These are phyloP conservation scores for Drosophila cardini DNA, from an alignment of 1,140 invertebrate genomes.

Conservation along the genomic window DNA sequence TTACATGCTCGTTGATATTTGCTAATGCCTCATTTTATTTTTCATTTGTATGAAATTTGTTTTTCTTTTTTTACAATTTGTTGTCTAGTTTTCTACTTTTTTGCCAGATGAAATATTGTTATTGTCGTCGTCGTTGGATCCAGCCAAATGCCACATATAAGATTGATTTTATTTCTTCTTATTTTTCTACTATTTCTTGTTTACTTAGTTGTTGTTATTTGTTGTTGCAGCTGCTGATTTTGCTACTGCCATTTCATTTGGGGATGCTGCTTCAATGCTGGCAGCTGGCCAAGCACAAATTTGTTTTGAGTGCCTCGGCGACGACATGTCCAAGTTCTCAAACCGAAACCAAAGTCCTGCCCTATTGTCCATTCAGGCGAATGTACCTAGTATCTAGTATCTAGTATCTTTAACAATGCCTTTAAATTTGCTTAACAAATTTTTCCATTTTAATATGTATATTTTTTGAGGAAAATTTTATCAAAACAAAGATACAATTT, in stretches of 20 bases:
- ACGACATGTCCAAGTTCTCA: slow-evolving; percentile 68
- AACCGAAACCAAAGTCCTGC: not conserved
- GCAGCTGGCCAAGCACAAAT: slow-evolving; percentile 70
- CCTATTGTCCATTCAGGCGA: not conserved
- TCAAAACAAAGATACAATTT: slow-evolving; percentile 35
- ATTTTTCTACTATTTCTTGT: slow-evolving; percentile 45
- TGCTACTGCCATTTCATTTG: slow-evolving; percentile 53
- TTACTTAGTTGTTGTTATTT: slow-evolving; percentile 56
- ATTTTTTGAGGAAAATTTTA: slow-evolving; percentile 10
- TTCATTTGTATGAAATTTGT: slow-evolving; percentile 40
- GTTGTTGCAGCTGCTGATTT: slow-evolving; percentile 49
- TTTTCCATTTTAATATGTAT: slow-evolving; percentile 57
- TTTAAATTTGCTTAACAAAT: slow-evolving; percentile 47
- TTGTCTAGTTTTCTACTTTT: slow-evolving; percentile 37
- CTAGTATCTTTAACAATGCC: slow-evolving; percentile 24
- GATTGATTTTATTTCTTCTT: slow-evolving; percentile 65
- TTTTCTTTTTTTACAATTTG: slow-evolving; percentile 32
- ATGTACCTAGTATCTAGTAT: no score
- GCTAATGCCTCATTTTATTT: slow-evolving; percentile 72
- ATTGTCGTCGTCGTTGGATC: slow-evolving; percentile 66
- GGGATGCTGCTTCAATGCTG: slow-evolving; percentile 44
- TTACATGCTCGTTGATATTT: slow-evolving; percentile 71
- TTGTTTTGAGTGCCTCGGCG: slow-evolving; percentile 74
- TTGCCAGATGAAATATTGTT: slow-evolving; percentile 59
- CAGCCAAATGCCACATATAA: slow-evolving; percentile 75